Conservation (phyloP, 2,797 vertebrate species). For the Gila robusta region DNA sequence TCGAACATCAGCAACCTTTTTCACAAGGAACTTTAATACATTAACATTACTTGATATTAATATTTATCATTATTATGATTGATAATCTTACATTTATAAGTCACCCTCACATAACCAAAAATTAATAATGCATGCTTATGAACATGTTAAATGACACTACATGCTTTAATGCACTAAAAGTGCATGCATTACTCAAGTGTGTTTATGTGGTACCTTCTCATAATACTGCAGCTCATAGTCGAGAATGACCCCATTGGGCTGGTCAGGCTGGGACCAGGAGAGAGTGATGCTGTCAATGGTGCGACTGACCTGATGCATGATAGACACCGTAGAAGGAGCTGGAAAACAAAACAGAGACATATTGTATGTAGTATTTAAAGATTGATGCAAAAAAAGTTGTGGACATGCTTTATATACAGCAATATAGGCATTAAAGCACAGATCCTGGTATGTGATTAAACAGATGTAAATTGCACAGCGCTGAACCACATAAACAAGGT, state of each 20-base stretch:
- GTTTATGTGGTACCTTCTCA: slow-evolving; percentile 87
- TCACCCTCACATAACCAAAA: slow-evolving; percentile 2
- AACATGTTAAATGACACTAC: slow-evolving; percentile 8
- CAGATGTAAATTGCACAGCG: slow-evolving; percentile 54
- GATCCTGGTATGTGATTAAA: slow-evolving; percentile 38
- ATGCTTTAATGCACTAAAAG: slow-evolving; percentile 17
- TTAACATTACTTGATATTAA: neutral
- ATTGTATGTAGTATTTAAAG: slow-evolving; percentile 8
- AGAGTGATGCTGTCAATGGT: slow-evolving; percentile 96
- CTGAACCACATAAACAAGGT: slow-evolving; percentile 62
- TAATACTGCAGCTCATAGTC: slow-evolving; percentile 98
- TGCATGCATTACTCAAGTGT: neutral
- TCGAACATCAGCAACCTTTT: slow-evolving; percentile 4
- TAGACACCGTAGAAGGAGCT: slow-evolving; percentile 95
- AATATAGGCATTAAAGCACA: slow-evolving; percentile 53
- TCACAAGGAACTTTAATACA: neutral
- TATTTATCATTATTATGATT: neutral
- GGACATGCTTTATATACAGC: slow-evolving; percentile 29
- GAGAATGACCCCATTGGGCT: slow-evolving; percentile 96
- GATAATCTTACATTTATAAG: neutral
- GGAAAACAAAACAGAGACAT: slow-evolving; percentile 38
- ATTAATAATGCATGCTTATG: slow-evolving; percentile 4
- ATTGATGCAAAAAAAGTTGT: slow-evolving; percentile 9
- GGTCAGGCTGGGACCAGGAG: slow-evolving; percentile 98
- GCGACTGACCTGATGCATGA: slow-evolving; percentile 98